Percentiles rank a stretch among this genome's conserved stretches.
phyloP scores from a whole-genome alignment of 2,888 invertebrate species.

The Leptinotarsa juncta region DNA sequence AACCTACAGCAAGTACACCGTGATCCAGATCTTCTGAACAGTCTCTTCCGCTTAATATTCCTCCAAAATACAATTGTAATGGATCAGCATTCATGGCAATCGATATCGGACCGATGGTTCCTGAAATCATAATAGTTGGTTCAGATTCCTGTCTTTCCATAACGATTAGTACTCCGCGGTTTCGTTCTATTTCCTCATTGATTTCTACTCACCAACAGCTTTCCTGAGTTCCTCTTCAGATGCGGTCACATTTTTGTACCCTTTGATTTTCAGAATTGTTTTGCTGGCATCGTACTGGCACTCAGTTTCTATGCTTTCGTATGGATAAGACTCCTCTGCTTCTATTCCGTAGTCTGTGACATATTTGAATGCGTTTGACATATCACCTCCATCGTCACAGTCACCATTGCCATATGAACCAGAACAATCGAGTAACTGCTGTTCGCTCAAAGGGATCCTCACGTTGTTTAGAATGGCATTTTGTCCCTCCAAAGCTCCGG shows the following conservation, averaged over 20 bases:
- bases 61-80: constrained; percentile 27
- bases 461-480: constrained; percentile 11
- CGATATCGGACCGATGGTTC: constrained; percentile 33
- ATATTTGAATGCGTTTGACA: constrained; percentile 13
- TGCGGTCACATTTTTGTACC: background rate
- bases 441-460: constrained; percentile 10
- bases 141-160: too few relatives aligned
- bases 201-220: constrained; percentile 17
- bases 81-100: constrained; percentile 29
- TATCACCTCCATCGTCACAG: background rate
- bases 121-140: constrained; percentile 19
- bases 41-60: constrained; percentile 8
- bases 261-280: background rate
- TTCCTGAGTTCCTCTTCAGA: constrained; percentile 2
- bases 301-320: background rate
- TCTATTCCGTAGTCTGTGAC: constrained; percentile 14
- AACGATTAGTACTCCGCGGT: too few relatives aligned
- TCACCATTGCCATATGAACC: constrained; percentile 22
- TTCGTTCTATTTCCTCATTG: too few relatives aligned
- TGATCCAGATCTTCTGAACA: constrained; percentile 16
- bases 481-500: constrained; percentile 20
- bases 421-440: constrained; percentile 19
- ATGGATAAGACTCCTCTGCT: background rate
- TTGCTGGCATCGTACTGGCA: background rate
- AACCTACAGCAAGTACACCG: constrained; percentile 30